Conservation (phyloP, 2,113 vertebrate species). For the Coracopsis vasa region DNA sequence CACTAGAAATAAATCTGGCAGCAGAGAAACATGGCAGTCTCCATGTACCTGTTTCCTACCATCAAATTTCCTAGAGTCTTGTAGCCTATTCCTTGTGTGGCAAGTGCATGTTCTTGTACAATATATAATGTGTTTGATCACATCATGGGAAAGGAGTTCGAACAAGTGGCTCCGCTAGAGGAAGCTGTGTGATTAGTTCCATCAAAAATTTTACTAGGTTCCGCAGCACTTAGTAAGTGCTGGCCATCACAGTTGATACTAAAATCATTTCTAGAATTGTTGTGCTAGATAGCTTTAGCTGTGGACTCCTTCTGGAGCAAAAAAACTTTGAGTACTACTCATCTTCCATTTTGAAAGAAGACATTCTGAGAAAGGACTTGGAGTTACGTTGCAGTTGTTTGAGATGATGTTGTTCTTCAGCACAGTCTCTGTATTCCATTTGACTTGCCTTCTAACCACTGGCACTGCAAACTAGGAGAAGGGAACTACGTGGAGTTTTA, state of each 20-base stretch:
- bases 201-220: background rate
- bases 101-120: background rate
- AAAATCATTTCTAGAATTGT: background rate
- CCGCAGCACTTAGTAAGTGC: background rate
- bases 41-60: rapidly evolving
- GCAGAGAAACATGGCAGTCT: background rate
- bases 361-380: background rate
- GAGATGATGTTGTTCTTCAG: background rate
- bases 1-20: background rate
- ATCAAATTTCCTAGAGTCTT: background rate
- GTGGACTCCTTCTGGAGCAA: background rate
- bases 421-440: background rate
- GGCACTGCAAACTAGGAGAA: background rate
- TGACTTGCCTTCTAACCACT: background rate
- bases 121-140: background rate
- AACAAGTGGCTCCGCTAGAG: background rate
- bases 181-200: background rate
- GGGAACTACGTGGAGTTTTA: background rate
- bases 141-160: background rate
- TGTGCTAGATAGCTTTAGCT: background rate
- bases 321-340: background rate
- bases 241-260: background rate
- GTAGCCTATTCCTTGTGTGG: background rate
- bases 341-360: background rate
- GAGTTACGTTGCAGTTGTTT: background rate